Conservation (phyloP, 2,797 vertebrate species). For the Discoglossus pictus region DNA sequence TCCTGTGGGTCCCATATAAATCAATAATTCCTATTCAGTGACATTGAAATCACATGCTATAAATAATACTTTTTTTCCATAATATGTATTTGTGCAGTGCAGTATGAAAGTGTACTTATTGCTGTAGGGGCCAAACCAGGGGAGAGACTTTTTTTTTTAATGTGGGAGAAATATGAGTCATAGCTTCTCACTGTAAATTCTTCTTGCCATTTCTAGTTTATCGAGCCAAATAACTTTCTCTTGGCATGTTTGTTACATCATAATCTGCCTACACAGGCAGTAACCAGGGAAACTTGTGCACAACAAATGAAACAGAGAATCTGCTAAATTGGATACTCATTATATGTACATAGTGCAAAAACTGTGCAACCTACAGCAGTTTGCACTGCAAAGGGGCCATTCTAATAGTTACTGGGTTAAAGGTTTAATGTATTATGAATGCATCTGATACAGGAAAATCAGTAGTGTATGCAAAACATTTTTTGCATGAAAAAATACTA, state of each 20-base stretch:
- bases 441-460: too few relatives aligned
- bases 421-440: too few relatives aligned
- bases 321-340: slow-evolving; percentile 20
- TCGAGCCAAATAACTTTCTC: slow-evolving; percentile 50
- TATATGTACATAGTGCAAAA: background rate
- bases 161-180: slow-evolving; percentile 46
- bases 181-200: slow-evolving; percentile 44
- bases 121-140: slow-evolving; percentile 39
- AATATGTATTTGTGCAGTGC: background rate
- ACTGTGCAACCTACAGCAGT: slow-evolving; percentile 6
- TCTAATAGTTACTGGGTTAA: too few relatives aligned
- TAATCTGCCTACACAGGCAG: slow-evolving; percentile 50
- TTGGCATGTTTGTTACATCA: slow-evolving; percentile 49
- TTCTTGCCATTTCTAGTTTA: slow-evolving; percentile 43
- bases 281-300: slow-evolving; percentile 31
- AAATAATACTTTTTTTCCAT: background rate
- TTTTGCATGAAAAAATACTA: too few relatives aligned
- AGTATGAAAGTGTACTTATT: slow-evolving; percentile 15
- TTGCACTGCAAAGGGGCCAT: too few relatives aligned
- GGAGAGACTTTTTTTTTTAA: slow-evolving; percentile 29
- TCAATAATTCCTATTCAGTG: too few relatives aligned
- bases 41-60: too few relatives aligned
- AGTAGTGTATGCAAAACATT: too few relatives aligned
- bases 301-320: slow-evolving; percentile 39
- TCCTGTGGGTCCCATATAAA: too few relatives aligned